Base-by-base conservation (phyloP, 2,113 vertebrate species). In the Cynoglossus semilaevis region DNA sequence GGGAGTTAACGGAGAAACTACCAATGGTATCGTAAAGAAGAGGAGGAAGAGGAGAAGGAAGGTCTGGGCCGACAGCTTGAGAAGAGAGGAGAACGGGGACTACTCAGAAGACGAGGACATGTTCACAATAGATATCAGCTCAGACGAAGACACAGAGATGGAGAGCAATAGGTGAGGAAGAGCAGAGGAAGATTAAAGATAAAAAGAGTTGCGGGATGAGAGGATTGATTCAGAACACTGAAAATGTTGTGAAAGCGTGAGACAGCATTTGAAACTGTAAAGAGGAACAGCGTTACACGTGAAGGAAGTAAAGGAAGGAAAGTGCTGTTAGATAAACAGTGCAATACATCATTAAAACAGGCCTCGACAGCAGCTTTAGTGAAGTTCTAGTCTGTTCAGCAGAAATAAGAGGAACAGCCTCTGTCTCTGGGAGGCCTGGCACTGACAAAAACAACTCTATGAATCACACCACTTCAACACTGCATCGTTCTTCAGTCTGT, bases 91-190 rank as follows among this genome's bases (percentile, higher is more conserved):
- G 35, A 88, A 58, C 15, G 82, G 60, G 6, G 91, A 94, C 62
- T 91, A 94, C 0, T 93, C 93, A 0, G 96, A 93, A 51, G 93
- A 94, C 2, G 94, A 98, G 18, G 94, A 98, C 70, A 92, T 99
- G 94, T 99, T 99, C 76, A 88, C 92, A 53, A 95, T 99, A 15
- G 96, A 99, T 78, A 93, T 98, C 85, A 98, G 95, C 80, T 98
- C 96, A 0, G 95, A 98, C 1, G 95, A 97, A 70, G 93, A 59
- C 40, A 16, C 52, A 1, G 74, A 70, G 48, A 76, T 61, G 51
- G 78, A 84, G 44, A 76, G 8, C 70, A 84, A 29, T 70, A 83
- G 81, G 85, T 87, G 61, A 70, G 52, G 8, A 19, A 18, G 0
- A 12, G 15, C 1, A n/a, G 7, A 11, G 15, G 48, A 3, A 6